Percentiles rank a stretch among this genome's conserved stretches.
These are phyloP conservation scores for Seriola dumerili DNA, from an alignment of 2,113 vertebrate genomes.

Conservation along the genomic window DNA sequence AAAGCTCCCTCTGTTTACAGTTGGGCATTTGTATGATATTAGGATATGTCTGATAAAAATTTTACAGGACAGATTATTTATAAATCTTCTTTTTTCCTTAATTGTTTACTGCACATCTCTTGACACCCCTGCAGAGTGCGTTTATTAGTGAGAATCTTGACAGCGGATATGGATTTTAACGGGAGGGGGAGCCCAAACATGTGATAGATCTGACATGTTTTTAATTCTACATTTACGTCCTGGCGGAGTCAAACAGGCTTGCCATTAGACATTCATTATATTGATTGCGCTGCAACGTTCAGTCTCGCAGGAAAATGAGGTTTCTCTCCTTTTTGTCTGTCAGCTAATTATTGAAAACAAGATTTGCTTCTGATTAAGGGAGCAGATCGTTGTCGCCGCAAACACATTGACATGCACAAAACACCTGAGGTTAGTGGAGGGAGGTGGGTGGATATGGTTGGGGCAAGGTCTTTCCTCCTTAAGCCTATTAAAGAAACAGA, in stretches of 20 bases:
- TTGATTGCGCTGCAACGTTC: slow-evolving; percentile 69
- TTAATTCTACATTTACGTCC: slow-evolving; percentile 74
- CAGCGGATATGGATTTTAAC: slow-evolving; percentile 67
- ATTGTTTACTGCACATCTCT: slow-evolving; percentile 52
- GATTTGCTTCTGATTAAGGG: slow-evolving; percentile 82
- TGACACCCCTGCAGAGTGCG: slow-evolving; percentile 22
- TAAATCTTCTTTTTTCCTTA: slow-evolving; percentile 15
- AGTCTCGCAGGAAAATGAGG: slow-evolving; percentile 76
- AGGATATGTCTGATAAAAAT: background rate
- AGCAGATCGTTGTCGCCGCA: slow-evolving; percentile 71
- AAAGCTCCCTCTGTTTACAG: background rate
- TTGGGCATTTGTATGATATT: background rate
- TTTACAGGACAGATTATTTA: background rate
- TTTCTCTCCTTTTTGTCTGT: slow-evolving; percentile 76
- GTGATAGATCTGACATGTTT: slow-evolving; percentile 72
- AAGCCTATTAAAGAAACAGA: slow-evolving; percentile 74
- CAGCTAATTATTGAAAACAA: slow-evolving; percentile 85
- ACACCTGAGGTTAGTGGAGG: slow-evolving; percentile 71
- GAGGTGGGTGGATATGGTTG: slow-evolving; percentile 49
- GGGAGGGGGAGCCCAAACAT: slow-evolving; percentile 59
- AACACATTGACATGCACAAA: slow-evolving; percentile 70
- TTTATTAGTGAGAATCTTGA: slow-evolving; percentile 53
- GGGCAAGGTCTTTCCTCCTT: slow-evolving; percentile 68
- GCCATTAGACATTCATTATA: slow-evolving; percentile 79
- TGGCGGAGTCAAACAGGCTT: slow-evolving; percentile 63